These are phyloP conservation scores for Corvus hawaiiensis DNA, from an alignment of 2,113 vertebrate species.

Conservation along the genomic window DNA sequence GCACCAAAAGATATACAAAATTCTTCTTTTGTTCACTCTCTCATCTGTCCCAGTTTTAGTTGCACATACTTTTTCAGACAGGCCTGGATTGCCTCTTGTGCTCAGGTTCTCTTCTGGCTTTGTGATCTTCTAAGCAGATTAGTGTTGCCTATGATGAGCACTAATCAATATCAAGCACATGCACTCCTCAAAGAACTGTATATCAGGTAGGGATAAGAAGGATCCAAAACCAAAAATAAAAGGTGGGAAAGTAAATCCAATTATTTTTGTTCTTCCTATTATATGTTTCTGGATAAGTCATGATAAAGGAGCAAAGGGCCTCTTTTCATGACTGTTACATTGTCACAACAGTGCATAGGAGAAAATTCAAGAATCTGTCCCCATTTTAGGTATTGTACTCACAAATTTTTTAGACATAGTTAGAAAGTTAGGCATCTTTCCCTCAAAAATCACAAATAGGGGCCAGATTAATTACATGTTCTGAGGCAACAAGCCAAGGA, in stretches of 20 bases:
- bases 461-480: conserved; percentile 40
- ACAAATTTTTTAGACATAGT: conserved; percentile 5
- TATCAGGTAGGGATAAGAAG: not conserved
- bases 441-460: not conserved
- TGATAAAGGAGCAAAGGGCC: not conserved
- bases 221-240: not conserved
- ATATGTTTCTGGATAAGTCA: not conserved
- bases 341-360: not conserved
- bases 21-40: not conserved
- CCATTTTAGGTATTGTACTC: not conserved
- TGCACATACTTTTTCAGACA: not conserved
- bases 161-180: not conserved
- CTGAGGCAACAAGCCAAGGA: not conserved
- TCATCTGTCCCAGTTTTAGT: not conserved
- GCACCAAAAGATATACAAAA: not conserved
- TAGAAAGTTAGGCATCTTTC: conserved; percentile 27
- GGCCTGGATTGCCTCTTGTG: not conserved
- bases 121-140: not conserved
- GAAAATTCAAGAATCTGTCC: not conserved
- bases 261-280: not conserved
- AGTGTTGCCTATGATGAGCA: not conserved
- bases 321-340: not conserved
- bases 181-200: not conserved
- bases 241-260: not conserved
- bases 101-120: not conserved